Evolutionary conservation across 53 echinoderm and acorn worm species (phyloP).

Genomic region (Echinometra lucunter): DNA sequence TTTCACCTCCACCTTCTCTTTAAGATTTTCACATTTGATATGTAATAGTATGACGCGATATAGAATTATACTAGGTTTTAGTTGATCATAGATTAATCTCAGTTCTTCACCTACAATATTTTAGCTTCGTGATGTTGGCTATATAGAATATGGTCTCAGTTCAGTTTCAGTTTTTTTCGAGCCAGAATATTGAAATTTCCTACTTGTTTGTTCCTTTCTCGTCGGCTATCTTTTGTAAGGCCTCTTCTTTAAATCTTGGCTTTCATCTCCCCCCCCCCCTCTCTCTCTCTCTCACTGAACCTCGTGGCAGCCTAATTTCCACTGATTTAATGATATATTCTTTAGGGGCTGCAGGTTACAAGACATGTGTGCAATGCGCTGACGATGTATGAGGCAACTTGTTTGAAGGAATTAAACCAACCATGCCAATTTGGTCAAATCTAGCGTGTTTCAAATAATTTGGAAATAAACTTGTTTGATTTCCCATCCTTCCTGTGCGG

Average conservation of each 20-base stretch:
- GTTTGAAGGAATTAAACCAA: background rate
- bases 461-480: background rate
- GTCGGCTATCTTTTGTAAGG: background rate
- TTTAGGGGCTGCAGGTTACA: background rate
- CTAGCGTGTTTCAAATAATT: background rate
- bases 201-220: background rate
- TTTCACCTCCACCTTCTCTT: no score
- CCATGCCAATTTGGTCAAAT: slow-evolving; percentile 29
- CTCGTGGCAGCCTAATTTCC: background rate
- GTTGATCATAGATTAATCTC: no score
- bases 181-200: background rate
- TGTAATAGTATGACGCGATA: no score
- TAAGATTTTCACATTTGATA: no score
- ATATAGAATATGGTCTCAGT: no score
- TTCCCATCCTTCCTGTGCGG: background rate
- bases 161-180: no score
- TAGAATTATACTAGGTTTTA: no score
- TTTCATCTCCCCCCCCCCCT: background rate
- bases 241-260: background rate
- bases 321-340: slow-evolving; percentile 33
- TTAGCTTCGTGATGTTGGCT: no score
- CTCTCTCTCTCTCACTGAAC: background rate
- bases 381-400: background rate
- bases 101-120: no score
- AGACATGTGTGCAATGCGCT: background rate